Conservation (phyloP, 2,797 vertebrate species). For the Diplodus puntazzo region DNA sequence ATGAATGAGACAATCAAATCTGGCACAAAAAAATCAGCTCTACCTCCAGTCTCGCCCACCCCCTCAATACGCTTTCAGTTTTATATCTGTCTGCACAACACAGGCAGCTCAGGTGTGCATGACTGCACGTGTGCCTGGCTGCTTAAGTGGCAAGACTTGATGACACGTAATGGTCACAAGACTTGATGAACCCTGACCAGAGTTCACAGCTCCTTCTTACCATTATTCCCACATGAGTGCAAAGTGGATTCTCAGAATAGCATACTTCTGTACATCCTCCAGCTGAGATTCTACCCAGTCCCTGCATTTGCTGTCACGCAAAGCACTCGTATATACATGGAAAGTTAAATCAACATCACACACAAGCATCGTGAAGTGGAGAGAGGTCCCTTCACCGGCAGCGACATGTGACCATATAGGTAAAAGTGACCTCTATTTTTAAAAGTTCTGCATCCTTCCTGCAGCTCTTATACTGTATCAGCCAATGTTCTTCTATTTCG, state of each 20-base stretch:
- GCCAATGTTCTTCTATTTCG: too few relatives aligned
- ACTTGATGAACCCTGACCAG: constrained; percentile 23
- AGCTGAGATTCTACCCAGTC: neutral
- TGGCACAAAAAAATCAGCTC: too few relatives aligned
- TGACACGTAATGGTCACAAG: neutral
- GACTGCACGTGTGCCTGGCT: neutral
- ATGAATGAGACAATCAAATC: too few relatives aligned
- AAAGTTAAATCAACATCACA: neutral
- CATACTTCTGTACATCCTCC: neutral
- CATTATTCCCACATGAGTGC: constrained; percentile 7
- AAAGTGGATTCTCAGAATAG: constrained; percentile 42
- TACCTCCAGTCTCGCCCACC: too few relatives aligned
- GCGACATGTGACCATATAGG: neutral
- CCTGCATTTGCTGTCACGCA: neutral
- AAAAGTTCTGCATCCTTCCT: too few relatives aligned
- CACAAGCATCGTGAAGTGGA: neutral
- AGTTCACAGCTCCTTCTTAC: constrained; percentile 22
- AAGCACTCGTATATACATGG: neutral
- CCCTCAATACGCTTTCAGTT: neutral
- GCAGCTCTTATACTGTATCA: too few relatives aligned
- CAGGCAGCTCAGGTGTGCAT: neutral
- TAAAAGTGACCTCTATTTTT: too few relatives aligned
- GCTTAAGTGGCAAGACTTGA: neutral
- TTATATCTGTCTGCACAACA: neutral
- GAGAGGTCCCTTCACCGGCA: neutral